These are phyloP conservation scores for Microtus richardsoni DNA, from an alignment of 2,113 vertebrate species.

Conservation along the genomic window DNA sequence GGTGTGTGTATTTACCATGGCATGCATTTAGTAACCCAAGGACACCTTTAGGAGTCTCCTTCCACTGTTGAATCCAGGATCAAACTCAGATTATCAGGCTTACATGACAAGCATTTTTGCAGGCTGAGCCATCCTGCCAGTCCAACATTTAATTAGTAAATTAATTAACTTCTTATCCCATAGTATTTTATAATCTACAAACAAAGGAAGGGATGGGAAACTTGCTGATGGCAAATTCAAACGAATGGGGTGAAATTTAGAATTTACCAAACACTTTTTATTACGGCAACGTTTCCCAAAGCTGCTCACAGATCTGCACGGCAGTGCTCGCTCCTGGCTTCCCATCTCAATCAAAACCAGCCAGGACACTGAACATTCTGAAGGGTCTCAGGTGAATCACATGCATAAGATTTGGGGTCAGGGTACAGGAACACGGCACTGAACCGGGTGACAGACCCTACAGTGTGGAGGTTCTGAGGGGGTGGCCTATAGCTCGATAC, in stretches of 20 bases:
- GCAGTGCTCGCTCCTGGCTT: neutral
- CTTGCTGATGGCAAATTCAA: neutral
- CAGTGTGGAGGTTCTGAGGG: neutral
- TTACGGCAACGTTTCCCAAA: neutral
- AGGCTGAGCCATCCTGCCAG: neutral
- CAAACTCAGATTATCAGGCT: neutral
- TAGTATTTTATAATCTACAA: neutral
- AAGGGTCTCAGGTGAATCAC: neutral
- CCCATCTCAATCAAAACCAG: neutral
- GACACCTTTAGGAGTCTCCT: neutral
- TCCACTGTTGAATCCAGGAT: neutral
- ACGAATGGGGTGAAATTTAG: neutral
- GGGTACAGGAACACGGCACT: rapidly evolving
- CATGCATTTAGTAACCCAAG: neutral
- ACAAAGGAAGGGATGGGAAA: neutral
- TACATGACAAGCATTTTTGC: neutral
- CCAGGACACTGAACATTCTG: no score
- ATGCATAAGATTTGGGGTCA: neutral
- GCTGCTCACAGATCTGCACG: neutral
- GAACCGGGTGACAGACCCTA: neutral
- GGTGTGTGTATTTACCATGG: neutral
- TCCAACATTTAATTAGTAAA: neutral
- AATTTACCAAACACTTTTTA: neutral
- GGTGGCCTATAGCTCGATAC: no score
- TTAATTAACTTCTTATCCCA: neutral